Percentiles rank a stretch among this genome's conserved stretches.
These are phyloP conservation scores for Poeciliopsis prolifica DNA, from an alignment of 2,113 vertebrate genomes.

Conservation along the genomic window DNA sequence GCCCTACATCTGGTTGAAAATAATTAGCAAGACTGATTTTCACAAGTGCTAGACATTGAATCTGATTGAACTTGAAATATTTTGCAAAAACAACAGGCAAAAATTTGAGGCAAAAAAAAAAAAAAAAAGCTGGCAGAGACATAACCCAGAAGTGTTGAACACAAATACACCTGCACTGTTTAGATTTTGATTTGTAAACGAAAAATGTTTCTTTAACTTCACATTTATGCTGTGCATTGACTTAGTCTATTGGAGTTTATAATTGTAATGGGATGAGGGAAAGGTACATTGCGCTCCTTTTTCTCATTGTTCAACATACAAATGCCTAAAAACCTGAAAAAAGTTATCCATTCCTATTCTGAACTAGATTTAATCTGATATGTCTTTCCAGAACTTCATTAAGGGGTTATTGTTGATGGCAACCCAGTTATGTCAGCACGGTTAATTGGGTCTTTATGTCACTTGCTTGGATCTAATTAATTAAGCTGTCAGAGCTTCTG, in stretches of 20 bases:
- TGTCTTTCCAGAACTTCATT: slow-evolving; percentile 33
- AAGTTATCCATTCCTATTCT: background rate
- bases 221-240: background rate
- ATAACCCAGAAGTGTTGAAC: too few relatives aligned
- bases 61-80: too few relatives aligned
- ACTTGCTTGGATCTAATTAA: slow-evolving; percentile 66
- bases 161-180: too few relatives aligned
- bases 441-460: slow-evolving; percentile 75
- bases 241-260: background rate
- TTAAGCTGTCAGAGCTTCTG: slow-evolving; percentile 71
- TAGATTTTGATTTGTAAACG: background rate
- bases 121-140: too few relatives aligned
- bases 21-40: too few relatives aligned
- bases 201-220: background rate
- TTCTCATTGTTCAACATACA: slow-evolving; percentile 3
- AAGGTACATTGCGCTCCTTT: background rate
- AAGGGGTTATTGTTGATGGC: slow-evolving; percentile 38
- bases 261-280: background rate
- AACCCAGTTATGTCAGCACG: slow-evolving; percentile 68
- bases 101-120: too few relatives aligned
- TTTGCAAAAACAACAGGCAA: too few relatives aligned
- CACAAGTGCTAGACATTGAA: too few relatives aligned
- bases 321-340: background rate
- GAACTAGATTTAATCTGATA: slow-evolving; percentile 19
- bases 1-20: too few relatives aligned